Conservation (phyloP, 2,797 vertebrate species). For the Mallotus villosus region DNA sequence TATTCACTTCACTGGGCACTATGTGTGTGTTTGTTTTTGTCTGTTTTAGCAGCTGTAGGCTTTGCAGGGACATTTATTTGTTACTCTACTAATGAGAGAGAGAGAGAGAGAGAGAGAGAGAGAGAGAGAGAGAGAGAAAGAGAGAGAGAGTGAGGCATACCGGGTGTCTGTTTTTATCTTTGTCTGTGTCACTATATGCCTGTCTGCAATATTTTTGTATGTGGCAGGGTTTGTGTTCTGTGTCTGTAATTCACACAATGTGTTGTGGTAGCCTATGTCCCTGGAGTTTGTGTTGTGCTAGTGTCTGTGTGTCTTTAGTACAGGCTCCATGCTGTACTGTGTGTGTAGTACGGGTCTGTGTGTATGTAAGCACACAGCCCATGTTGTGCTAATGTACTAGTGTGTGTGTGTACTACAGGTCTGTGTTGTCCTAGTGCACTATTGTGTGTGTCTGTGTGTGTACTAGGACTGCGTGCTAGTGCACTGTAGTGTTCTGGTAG, state of each 20-base stretch:
- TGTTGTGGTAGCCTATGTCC: too few relatives aligned
- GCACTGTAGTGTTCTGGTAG: background rate
- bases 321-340: background rate
- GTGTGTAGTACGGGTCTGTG: conserved; percentile 23
- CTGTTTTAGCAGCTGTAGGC: background rate
- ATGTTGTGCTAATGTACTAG: too few relatives aligned
- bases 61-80: too few relatives aligned
- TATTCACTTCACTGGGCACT: conserved; percentile 21
- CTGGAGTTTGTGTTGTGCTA: too few relatives aligned
- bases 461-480: background rate
- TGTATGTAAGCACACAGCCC: too few relatives aligned
- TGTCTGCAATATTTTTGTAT: conserved; percentile 3
- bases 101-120: too few relatives aligned
- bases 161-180: conserved; percentile 2
- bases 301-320: conserved; percentile 16
- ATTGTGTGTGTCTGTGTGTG: background rate
- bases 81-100: too few relatives aligned
- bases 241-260: background rate
- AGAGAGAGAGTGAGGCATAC: too few relatives aligned
- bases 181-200: conserved; percentile 8
- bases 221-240: background rate
- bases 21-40: conserved; percentile 11
- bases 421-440: conserved; percentile 13
- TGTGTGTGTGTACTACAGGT: conserved; percentile 16
- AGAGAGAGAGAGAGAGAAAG: too few relatives aligned